A percentile compares a stretch with the other conserved stretches of the same genome.
These are phyloP conservation scores for Limnephilus auricula DNA, from an alignment of 2,888 invertebrate genomes.

Conservation along the genomic window DNA sequence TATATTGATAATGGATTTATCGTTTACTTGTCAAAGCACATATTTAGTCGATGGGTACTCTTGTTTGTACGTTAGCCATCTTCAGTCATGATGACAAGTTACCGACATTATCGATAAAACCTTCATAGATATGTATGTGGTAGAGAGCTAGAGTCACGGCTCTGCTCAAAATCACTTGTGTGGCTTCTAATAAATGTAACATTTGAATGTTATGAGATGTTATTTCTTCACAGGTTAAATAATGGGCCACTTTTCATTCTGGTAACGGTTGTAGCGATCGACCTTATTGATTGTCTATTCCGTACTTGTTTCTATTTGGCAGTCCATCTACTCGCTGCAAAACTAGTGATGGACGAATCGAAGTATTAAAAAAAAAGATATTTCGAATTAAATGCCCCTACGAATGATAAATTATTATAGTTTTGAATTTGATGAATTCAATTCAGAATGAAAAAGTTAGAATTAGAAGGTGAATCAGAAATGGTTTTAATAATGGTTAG, in stretches of 20 bases:
- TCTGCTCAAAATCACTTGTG: background rate
- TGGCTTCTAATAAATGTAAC: background rate
- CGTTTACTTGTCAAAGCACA: too few relatives aligned
- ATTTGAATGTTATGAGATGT: background rate
- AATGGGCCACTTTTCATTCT: background rate
- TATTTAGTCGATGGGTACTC: too few relatives aligned
- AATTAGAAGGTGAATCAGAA: too few relatives aligned
- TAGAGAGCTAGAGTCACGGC: background rate
- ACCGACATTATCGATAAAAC: too few relatives aligned
- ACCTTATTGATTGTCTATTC: conserved; percentile 22
- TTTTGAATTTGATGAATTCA: too few relatives aligned
- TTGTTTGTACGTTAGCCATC: too few relatives aligned
- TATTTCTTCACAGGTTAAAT: conserved; percentile 15
- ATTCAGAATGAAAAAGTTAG: background rate
- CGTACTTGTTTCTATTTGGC: background rate
- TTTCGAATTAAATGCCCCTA: background rate
- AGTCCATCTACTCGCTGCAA: conserved; percentile 15
- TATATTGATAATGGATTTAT: too few relatives aligned
- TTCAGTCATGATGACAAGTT: too few relatives aligned
- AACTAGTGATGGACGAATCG: background rate
- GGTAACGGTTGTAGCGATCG: conserved; percentile 17
- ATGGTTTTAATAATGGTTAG: too few relatives aligned
- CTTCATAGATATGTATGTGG: background rate
- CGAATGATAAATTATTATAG: background rate
- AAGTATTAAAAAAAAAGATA: background rate